These are phyloP conservation scores for Ashinkailepas kermadecensis DNA, from an alignment of 2,888 invertebrate species.

Conservation along the genomic window DNA sequence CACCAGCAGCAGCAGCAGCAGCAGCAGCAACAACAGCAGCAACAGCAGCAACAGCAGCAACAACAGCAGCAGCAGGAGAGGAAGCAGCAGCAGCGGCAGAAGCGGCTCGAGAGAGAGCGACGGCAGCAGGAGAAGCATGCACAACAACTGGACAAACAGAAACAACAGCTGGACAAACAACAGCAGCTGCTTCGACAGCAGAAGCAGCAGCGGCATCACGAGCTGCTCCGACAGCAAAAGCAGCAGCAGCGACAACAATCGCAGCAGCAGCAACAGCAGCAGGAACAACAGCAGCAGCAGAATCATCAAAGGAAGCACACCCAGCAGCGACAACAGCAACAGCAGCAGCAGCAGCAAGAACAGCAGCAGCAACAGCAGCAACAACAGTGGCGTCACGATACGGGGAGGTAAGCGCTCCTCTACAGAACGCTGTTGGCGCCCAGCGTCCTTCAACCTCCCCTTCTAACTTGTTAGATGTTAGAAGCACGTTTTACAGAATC, in stretches of 20 bases:
- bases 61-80: neutral
- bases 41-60: neutral
- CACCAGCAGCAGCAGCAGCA: neutral
- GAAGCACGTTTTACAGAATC: no score
- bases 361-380: neutral
- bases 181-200: neutral
- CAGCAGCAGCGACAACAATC: neutral
- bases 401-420: no score
- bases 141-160: neutral
- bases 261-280: neutral
- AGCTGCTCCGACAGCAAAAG: neutral
- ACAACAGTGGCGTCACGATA: neutral
- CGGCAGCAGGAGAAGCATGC: constrained; percentile 6
- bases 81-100: neutral
- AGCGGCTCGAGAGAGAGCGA: neutral
- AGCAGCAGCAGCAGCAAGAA: neutral
- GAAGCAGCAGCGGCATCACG: neutral
- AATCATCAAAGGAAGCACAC: neutral
- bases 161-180: neutral
- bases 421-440: no score
- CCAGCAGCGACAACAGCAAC: neutral
- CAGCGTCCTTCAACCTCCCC: no score
- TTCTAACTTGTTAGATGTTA: no score
- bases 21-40: neutral
- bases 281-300: neutral